Evolutionary conservation across 2,113 vertebrate species (phyloP).

Genomic region (Chloropsis hardwickii): DNA sequence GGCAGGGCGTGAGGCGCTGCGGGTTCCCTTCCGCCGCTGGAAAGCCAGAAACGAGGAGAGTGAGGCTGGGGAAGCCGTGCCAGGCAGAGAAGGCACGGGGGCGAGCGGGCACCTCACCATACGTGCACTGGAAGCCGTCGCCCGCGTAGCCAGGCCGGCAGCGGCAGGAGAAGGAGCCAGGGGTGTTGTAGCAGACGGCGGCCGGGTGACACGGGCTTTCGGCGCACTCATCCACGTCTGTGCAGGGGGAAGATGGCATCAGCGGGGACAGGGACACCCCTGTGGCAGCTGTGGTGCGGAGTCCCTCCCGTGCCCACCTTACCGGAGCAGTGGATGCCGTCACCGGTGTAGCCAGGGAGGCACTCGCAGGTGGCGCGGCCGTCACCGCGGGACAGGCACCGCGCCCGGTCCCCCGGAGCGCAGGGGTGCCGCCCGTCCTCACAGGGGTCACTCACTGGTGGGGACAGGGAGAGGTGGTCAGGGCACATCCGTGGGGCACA

Average conservation of each 20-base stretch:
- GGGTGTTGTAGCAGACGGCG: slow-evolving; percentile 70
- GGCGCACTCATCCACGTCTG: slow-evolving; percentile 83
- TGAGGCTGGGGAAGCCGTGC: background rate
- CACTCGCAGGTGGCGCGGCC: slow-evolving; percentile 58
- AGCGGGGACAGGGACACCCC: background rate
- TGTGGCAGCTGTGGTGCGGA: fast-evolving
- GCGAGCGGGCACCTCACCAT: slow-evolving; percentile 56
- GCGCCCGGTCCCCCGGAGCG: slow-evolving; percentile 2
- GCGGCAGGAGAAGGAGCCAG: slow-evolving; percentile 83
- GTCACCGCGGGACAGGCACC: slow-evolving; percentile 38
- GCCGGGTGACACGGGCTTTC: slow-evolving; percentile 78
- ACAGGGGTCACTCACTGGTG: slow-evolving; percentile 39
- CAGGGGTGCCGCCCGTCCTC: slow-evolving; percentile 66
- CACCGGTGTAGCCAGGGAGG: slow-evolving; percentile 55
- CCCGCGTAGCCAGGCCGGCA: slow-evolving; percentile 80
- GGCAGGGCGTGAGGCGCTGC: slow-evolving; percentile 69
- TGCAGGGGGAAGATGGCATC: background rate
- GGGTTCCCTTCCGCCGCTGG: background rate
- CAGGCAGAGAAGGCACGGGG: fast-evolving
- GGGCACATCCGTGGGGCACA: fast-evolving
- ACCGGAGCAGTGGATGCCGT: slow-evolving; percentile 60
- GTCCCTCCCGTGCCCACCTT: background rate
- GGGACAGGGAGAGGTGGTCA: background rate
- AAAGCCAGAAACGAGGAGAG: background rate
- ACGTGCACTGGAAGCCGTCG: slow-evolving; percentile 83